A percentile compares a stretch with the other conserved stretches of the same genome.
Evolutionary conservation across 2,113 vertebrate genomes (phyloP).

Genomic region (Cololabis saira): DNA sequence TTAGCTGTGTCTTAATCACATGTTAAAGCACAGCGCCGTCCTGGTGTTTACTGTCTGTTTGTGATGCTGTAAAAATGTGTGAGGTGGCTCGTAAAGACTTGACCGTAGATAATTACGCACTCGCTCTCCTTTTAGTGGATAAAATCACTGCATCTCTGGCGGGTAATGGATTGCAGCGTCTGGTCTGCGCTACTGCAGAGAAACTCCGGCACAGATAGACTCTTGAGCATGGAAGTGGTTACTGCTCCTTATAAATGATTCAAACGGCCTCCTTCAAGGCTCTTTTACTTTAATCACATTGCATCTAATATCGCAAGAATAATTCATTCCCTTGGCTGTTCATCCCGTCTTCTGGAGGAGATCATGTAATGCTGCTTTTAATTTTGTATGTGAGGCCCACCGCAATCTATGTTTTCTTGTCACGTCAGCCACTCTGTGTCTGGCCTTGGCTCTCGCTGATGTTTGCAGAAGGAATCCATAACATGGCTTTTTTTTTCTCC

Average conservation of each 20-base stretch:
- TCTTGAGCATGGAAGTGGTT: neutral
- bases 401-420: slow-evolving; percentile 44
- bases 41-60: slow-evolving; percentile 82
- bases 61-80: slow-evolving; percentile 78
- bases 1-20: slow-evolving; percentile 80
- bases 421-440: slow-evolving; percentile 34
- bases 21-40: slow-evolving; percentile 74
- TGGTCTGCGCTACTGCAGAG: slow-evolving; percentile 11
- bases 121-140: slow-evolving; percentile 53
- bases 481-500: slow-evolving; percentile 46
- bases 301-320: neutral
- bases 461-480: slow-evolving; percentile 43
- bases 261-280: neutral
- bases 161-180: slow-evolving; percentile 25
- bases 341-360: slow-evolving; percentile 1
- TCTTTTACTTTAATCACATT: neutral
- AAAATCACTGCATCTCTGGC: slow-evolving; percentile 33
- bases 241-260: neutral
- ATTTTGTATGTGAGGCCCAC: slow-evolving; percentile 21
- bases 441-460: slow-evolving; percentile 18
- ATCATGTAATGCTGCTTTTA: slow-evolving; percentile 42
- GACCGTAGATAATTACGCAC: slow-evolving; percentile 49
- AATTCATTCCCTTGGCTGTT: slow-evolving; percentile 4
- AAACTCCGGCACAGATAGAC: neutral
- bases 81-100: slow-evolving; percentile 76